Base-by-base conservation (phyloP, 2,888 invertebrate species). In the Meghimatium bilineatum region DNA sequence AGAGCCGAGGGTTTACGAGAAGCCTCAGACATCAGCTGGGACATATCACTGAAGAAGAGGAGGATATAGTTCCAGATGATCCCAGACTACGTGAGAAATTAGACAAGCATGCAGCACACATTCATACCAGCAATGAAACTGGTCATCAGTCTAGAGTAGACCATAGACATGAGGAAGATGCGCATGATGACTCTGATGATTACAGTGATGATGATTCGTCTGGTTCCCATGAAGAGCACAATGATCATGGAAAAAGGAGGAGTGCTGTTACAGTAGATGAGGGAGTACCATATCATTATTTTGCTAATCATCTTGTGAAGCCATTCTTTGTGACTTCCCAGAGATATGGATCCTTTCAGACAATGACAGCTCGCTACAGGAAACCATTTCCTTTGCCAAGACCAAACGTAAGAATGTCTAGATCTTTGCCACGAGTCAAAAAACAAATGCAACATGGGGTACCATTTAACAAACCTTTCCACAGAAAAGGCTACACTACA, bases 221-320 rank as follows among this genome's bases (percentile, higher is more conserved):
- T 3, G 29, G 49, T 32, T 67, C 67, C n/a, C 17, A 32, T 44
- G 80, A 72, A 32, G 75, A 74, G 3, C 44, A 29, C 26, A 49
- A 20, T 34, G 23, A 17, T 49, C 49, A 23, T 23, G 5, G 12
- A 20, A 74, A 34, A 52, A 69, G 38, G 77, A 38, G 32, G n/a
- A 49, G 14, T 3, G 34, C 75, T 20, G 67, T 14, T 20, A 32
- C 67, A 29, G 23, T 14, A 44, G 49, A 74, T 12, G 72, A 75
- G 26, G 72, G 63, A 10, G 72, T 49, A n/a, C 66, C 74, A 0
- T 80, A 74, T 49, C 67, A 83, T 67, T 80, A 80, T 75, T 84
- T 84, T 78, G 84, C 84, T 36, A 79, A 74, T 44, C 36, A 80
- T 38, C 67, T 80, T 23, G 80, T 84, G n/a, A 84, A 84, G 75